Evolutionary conservation across 2,888 invertebrate species (phyloP), one percentile per base, ranked within the genome.

Genomic region (Athrips mouffetella): DNA sequence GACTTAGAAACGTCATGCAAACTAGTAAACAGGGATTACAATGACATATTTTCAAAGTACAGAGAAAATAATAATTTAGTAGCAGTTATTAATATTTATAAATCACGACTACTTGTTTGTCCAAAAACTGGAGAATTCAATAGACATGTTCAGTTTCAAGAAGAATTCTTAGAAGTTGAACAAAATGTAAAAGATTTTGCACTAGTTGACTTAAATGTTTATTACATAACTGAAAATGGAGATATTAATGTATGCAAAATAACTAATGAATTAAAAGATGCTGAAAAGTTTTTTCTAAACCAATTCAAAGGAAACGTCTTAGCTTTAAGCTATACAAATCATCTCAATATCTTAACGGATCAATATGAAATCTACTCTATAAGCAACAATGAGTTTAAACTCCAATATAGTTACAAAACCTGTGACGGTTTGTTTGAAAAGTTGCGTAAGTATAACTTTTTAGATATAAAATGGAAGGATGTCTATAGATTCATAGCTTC

Each of bases 251-350:
- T 39, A 21, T 39, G 39, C 15, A 39, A 39, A 21, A 39, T 39
- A 3, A 21, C 21, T 23, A 23, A 39, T 6, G 39, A 39, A 1
- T 6, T 20, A 21, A 21, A 39, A 23, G 39, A 39, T 23, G 39
- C 23, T 2, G 39, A 39, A 10, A 39, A 39, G 23, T 21, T 11
- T 3, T 39, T 23, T 23, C 11, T 39, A 21, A 39, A 39, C 11
- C 39, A 39, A 11, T 39, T 39, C 15, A 13, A 23, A n/a, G 39
- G 39, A n/a, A 39, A 39, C 11, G 39, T 39, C n/a, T 6, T 39
- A n/a, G 21, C 23, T 11, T 21, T 39, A 11, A 39, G 39, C 23
- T 39, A 39, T 6, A 39, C 39, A 39, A 39, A 39, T 39, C 39
- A 35, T 35, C 35, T 35, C 4, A 35, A 35, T 18, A 35, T 35